Base-by-base conservation (phyloP, 1,140 invertebrate genomes). In the Choristoneura fumiferana region DNA sequence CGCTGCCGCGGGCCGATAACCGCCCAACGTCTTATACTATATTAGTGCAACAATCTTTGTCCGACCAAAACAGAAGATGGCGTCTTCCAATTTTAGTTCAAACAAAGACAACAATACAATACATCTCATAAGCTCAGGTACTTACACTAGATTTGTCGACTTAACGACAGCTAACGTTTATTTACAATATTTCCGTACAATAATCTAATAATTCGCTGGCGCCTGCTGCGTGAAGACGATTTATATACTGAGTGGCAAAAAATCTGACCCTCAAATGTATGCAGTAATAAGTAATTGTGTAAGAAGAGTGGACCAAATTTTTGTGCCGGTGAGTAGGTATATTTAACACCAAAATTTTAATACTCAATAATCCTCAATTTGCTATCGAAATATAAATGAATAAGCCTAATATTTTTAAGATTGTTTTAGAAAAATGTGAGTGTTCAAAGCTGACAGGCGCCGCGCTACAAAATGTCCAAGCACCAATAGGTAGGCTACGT, bases 121-220 rank as follows among this genome's bases (percentile, higher is more conserved):
- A 43, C 14, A 43, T 43, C 38, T 45, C 43, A 49, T 49, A 60
- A 72, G 43, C 57, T 78, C 76, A 73, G 76, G 76, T 78, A 78
- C 76, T 76, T 72, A 73, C 67, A 49, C 64, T 69, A 71, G 54
- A 65, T 49, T 63, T 61, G 22, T 33, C 34, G 22, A 17, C 43
- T 49, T 49, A 49, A n/a, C 43, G 18, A 49, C 22, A 49, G n/a
- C 43, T 49, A 45, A 45, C 40, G 10, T 37, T 45, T 45, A 49
- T 49, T 49, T 49, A 49, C 43, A 49, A n/a, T n/a, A n/a, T n/a
- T n/a, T n/a, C n/a, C n/a, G n/a, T n/a, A n/a, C n/a, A n/a, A 49
- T 29, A 22, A 18, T n/a, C 43, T n/a, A 49, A 49, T 45, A 49
- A 22, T 8, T 13, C 43, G 43, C 22, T 12, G 22, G 18, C 43